A percentile compares a stretch with the other conserved stretches of the same genome.
Conservation (phyloP, 2,113 vertebrate species). For the Hystrix cristata region DNA sequence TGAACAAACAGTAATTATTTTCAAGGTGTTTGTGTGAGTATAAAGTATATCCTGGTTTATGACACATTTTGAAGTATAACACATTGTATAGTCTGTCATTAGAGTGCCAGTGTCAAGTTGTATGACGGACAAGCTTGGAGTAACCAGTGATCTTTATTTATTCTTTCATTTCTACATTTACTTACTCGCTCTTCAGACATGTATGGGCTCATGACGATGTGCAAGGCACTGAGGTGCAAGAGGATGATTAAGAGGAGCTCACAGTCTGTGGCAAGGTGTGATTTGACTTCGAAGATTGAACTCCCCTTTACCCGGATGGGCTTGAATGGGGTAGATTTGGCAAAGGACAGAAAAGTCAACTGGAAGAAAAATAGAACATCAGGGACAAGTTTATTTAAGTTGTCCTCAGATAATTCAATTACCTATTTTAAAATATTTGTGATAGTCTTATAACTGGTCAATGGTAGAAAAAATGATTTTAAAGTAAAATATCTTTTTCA, state of each 20-base stretch:
- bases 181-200: background rate
- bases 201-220: background rate
- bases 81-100: background rate
- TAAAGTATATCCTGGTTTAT: background rate
- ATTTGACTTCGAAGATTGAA: background rate
- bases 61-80: background rate
- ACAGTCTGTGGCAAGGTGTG: fast-evolving
- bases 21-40: background rate
- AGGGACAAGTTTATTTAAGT: background rate
- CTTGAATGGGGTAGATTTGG: no score
- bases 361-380: background rate
- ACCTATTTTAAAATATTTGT: background rate
- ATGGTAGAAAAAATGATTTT: conserved; percentile 22
- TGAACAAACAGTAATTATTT: background rate
- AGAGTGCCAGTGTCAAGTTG: background rate
- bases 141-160: background rate
- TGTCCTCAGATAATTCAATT: background rate
- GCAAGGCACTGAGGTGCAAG: background rate
- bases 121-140: background rate
- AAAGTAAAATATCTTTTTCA: background rate
- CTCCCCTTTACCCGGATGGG: background rate
- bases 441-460: background rate
- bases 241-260: background rate
- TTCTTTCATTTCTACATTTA: background rate
- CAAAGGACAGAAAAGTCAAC: background rate